phyloP scores from a whole-genome alignment of 2,888 invertebrate genomes.

The Pterostichus madidus region DNA sequence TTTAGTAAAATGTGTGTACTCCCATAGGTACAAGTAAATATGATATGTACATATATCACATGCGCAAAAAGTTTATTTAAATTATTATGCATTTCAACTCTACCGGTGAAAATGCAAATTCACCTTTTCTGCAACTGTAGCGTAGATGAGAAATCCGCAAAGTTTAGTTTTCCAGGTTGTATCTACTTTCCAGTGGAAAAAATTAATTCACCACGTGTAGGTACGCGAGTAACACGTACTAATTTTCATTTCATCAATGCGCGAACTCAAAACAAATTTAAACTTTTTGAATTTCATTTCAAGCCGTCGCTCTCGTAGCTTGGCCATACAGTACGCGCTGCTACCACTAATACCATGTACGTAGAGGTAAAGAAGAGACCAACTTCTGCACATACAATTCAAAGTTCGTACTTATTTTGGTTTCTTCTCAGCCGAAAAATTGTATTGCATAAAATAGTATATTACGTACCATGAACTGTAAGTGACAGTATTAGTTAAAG shows the following conservation, averaged over 20 bases:
- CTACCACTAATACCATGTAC: not conserved
- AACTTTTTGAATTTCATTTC: conserved; percentile 52
- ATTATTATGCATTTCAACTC: too few relatives aligned
- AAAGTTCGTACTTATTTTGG: conserved; percentile 10
- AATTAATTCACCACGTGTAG: conserved; percentile 31
- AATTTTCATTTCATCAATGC: conserved; percentile 54
- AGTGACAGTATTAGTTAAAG: too few relatives aligned
- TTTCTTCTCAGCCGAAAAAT: not conserved
- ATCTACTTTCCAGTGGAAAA: conserved; percentile 12
- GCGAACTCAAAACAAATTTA: conserved; percentile 44
- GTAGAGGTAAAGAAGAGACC: not conserved
- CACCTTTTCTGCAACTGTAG: conserved; percentile 7
- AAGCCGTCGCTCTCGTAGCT: not conserved
- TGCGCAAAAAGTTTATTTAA: too few relatives aligned
- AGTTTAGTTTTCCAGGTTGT: conserved; percentile 14
- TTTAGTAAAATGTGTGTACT: too few relatives aligned
- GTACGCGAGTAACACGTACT: conserved; percentile 12
- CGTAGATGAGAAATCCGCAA: conserved; percentile 11
- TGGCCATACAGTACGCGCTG: conserved; percentile 2
- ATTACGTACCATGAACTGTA: too few relatives aligned
- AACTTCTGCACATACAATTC: conserved; percentile 26
- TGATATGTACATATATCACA: too few relatives aligned
- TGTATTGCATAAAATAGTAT: conserved; percentile 19
- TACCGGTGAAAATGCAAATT: conserved; percentile 19
- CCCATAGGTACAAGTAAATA: too few relatives aligned